Base-by-base conservation (phyloP, 1,140 invertebrate genomes). In the Zaprionus ghesquierei region DNA sequence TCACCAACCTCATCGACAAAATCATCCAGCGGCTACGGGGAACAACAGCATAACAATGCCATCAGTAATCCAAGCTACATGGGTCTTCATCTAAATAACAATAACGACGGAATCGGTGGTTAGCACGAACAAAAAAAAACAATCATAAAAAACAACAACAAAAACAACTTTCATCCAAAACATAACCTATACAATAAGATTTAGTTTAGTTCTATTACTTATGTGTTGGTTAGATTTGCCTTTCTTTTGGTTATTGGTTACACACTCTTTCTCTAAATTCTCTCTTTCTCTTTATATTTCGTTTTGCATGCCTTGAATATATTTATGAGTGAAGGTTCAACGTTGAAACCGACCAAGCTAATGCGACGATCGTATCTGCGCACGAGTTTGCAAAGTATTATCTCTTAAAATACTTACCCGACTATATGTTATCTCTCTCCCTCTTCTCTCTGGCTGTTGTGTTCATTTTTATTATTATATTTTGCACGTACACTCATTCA, bases 21-120 rank as follows among this genome's bases (percentile, higher is more conserved):
- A 69, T 82, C 82, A 87, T 87, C 82, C 44, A 54, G 66, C 13
- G 76, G 79, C 76, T 89, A 77, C 27, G 75, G 41, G 27, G 80
- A 89, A 61, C 78, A 41, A 58, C 78, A 41, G 35, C 35, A 87
- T 75, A 90, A 81, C 73, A 91, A 91, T 69, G 89, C 90, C 87
- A 90, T 91, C 77, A 91, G 89, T 90, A 91, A 91, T 86, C 90
- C 90, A 90, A 91, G 87, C 85, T 91, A 91, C 64, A 91, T 91
- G 90, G 85, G 90, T 79, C 81, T 91, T 55, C 84, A 87, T 80
- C 61, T 87, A 75, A 84, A 89, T 87, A 91, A 86, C 77, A 91
- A 91, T 91, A 86, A 82, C 79, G 90, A 90, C 75, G 90, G 79
- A 89, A 61, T 80, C 71, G 89, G 89, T 89, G 80, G 77, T 85